These are phyloP conservation scores for Neosilurus hyrtlii DNA, from an alignment of 2,797 vertebrate genomes.

Conservation along the genomic window DNA sequence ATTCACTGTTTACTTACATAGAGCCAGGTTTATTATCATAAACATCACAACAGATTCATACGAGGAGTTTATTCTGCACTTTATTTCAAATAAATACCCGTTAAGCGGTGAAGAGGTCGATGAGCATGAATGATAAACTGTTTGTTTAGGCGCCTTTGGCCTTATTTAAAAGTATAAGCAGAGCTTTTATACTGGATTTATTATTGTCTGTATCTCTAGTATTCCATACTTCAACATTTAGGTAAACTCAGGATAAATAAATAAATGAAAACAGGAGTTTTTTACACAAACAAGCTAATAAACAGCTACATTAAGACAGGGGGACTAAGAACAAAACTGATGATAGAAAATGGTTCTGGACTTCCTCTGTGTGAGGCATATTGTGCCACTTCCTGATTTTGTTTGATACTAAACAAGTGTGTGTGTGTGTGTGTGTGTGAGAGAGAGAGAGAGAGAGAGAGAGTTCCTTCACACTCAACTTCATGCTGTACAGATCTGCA, in stretches of 20 bases:
- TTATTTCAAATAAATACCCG: too few relatives aligned
- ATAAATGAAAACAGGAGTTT: background rate
- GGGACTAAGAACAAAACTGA: slow-evolving; percentile 23
- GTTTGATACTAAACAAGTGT: slow-evolving; percentile 53
- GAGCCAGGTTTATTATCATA: background rate
- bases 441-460: background rate
- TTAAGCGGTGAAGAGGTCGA: too few relatives aligned
- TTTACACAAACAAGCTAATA: too few relatives aligned
- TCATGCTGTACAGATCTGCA: background rate
- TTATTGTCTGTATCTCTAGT: too few relatives aligned
- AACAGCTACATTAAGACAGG: too few relatives aligned
- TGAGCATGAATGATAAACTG: too few relatives aligned
- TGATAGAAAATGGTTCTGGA: slow-evolving; percentile 49
- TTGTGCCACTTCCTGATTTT: slow-evolving; percentile 63
- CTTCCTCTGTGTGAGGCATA: slow-evolving; percentile 62
- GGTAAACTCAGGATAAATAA: background rate
- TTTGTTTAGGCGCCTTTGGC: background rate
- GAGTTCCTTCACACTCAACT: slow-evolving; percentile 11
- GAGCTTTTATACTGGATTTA: too few relatives aligned
- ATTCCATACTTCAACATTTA: background rate
- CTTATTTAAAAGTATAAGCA: background rate
- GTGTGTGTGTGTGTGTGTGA: slow-evolving; percentile 8
- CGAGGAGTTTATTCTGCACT: too few relatives aligned
- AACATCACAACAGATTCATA: background rate
- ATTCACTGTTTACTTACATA: too few relatives aligned